Evolutionary conservation across 2,888 invertebrate species (phyloP), one percentile per base, ranked within the genome.

Genomic region (Drosophila nr. medialis): DNA sequence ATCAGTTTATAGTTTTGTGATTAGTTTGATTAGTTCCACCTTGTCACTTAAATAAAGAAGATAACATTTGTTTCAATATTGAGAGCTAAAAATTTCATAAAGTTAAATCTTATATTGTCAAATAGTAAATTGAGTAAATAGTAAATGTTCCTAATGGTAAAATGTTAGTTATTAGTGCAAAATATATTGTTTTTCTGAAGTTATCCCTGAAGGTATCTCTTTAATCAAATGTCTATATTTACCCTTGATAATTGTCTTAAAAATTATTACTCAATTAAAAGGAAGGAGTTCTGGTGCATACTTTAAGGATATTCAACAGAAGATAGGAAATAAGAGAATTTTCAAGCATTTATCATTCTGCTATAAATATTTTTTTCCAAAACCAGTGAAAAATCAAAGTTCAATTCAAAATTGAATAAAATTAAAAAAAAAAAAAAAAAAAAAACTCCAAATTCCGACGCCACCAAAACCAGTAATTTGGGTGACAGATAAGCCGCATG

Each of bases 371-470:
- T 10, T 70, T 71, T 34, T 30, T 7, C n/a, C 34, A 21, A 65
- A 50, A 66, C 38, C 36, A 4, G 42, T 58, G 5, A 64, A 64
- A 64, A 60, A 45, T 42, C 72, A 54, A 60, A 71, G 45, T 62
- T 62, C 50, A 72, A 61, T 49, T 72, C 2, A 24, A 45, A 15
- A 24, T 24, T 60, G 24, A 54, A 75, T 69, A 27, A 18, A 48
- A 48, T 21, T 30, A 2, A 3, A 40, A 21, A 42, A n/a, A 38
- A 75, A 58, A 54, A 29, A 6, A 1, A 1, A 30, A 21, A 30
- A 71, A 56, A 74, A 65, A 62, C 71, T 64, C 50, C 66, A 60
- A 74, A 77, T 63, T 71, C 11, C 62, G 54, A 51, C 62, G 63
- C 64, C 45, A 32, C 42, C 40, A 58, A 54, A 70, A 65, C 63